A percentile compares a stretch with the other conserved stretches of the same genome.
These are phyloP conservation scores for Oryzias dopingdopingensis DNA, from an alignment of 2,797 vertebrate genomes.

Conservation along the genomic window DNA sequence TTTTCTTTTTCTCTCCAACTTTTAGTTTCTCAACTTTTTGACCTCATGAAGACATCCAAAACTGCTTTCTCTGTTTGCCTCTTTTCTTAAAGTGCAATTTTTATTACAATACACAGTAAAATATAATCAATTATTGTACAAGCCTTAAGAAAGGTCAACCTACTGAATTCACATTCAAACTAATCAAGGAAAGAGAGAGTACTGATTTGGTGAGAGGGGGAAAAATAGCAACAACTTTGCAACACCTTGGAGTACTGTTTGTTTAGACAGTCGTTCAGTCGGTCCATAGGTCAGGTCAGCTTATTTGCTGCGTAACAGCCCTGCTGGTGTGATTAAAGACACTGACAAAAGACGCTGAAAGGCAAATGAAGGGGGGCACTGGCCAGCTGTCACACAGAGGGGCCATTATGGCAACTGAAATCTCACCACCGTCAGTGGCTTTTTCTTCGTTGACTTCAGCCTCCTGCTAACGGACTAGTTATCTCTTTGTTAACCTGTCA, in stretches of 20 bases:
- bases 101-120: no score
- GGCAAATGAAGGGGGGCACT: slow-evolving; percentile 34
- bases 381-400: slow-evolving; percentile 70
- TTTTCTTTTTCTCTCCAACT: no score
- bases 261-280: slow-evolving; percentile 32
- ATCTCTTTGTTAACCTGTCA: slow-evolving; percentile 70
- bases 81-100: no score
- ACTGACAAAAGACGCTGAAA: slow-evolving; percentile 73
- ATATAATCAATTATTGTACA: no score
- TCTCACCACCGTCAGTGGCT: slow-evolving; percentile 54
- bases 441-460: slow-evolving; percentile 57
- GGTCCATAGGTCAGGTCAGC: slow-evolving; percentile 62
- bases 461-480: slow-evolving; percentile 69
- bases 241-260: slow-evolving; percentile 17
- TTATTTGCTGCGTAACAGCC: slow-evolving; percentile 75
- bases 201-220: no score
- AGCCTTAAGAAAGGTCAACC: no score
- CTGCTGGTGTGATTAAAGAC: slow-evolving; percentile 74
- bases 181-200: neutral
- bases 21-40: no score
- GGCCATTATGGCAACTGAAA: slow-evolving; percentile 59
- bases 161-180: neutral
- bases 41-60: no score
- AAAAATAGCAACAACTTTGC: slow-evolving; percentile 13
- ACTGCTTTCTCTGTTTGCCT: no score